These are phyloP conservation scores for Talpa occidentalis DNA, from an alignment of 2,113 vertebrate species.

Conservation along the genomic window DNA sequence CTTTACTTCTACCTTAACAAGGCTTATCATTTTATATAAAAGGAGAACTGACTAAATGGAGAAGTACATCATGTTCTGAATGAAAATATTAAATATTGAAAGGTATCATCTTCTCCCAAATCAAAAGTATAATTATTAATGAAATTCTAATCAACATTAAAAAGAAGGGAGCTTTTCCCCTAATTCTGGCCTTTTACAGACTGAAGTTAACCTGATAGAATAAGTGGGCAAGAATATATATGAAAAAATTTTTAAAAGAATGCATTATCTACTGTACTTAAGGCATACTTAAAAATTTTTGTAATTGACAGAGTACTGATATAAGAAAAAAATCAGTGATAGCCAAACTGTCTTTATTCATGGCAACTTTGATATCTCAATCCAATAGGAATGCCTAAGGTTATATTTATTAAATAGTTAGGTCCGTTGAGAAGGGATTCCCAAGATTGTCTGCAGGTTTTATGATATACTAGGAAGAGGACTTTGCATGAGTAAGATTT, in stretches of 20 bases:
- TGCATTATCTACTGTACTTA: background rate
- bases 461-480: background rate
- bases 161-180: background rate
- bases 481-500: background rate
- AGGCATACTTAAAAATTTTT: background rate
- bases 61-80: background rate
- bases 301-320: background rate
- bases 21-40: background rate
- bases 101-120: background rate
- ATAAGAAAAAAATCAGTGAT: slow-evolving; percentile 1
- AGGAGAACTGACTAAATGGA: background rate
- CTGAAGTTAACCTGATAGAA: slow-evolving; percentile 12
- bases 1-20: slow-evolving; percentile 30
- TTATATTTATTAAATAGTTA: slow-evolving; percentile 28
- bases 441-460: background rate
- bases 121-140: background rate
- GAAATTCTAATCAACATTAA: slow-evolving; percentile 5
- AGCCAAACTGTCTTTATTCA: background rate
- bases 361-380: background rate
- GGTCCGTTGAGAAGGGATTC: background rate
- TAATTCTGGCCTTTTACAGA: background rate
- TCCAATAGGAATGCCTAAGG: background rate
- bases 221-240: background rate
- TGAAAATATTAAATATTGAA: slow-evolving; percentile 30
- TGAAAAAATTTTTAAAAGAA: background rate